These are phyloP conservation scores for Halcyon senegalensis DNA, from an alignment of 2,113 vertebrate species.

Conservation along the genomic window DNA sequence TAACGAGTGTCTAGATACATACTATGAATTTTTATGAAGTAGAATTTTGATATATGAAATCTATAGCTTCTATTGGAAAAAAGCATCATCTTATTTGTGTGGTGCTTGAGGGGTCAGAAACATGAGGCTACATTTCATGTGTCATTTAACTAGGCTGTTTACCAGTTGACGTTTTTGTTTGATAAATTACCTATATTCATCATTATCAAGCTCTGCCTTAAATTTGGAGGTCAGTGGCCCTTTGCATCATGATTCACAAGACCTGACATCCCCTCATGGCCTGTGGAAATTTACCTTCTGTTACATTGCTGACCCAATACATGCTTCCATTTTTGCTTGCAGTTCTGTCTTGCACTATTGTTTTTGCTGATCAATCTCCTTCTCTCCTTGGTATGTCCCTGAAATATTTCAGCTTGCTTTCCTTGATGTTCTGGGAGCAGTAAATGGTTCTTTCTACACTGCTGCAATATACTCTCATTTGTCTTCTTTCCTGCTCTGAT, in stretches of 20 bases:
- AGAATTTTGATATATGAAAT: not conserved
- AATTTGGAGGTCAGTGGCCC: constrained; percentile 46
- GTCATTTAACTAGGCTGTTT: constrained; percentile 42
- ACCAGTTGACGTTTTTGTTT: not conserved
- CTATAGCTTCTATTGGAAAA: not conserved
- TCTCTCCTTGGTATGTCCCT: constrained; percentile 60
- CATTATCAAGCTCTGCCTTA: constrained; percentile 36
- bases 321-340: not conserved
- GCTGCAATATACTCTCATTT: constrained; percentile 29
- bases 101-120: not conserved
- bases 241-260: constrained; percentile 37
- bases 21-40: not conserved
- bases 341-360: not conserved
- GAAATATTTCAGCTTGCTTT: constrained; percentile 58
- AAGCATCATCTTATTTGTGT: not conserved
- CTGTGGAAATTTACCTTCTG: not conserved
- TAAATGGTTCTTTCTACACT: constrained; percentile 43
- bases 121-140: constrained; percentile 37
- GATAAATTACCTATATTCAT: constrained; percentile 30
- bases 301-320: not conserved
- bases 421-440: constrained; percentile 39
- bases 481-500: constrained; percentile 22
- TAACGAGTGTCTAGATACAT: not conserved
- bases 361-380: constrained; percentile 58
- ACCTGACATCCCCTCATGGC: not conserved